These are phyloP conservation scores for Antheraea yamamai DNA, from an alignment of 2,888 invertebrate species.

Conservation along the genomic window DNA sequence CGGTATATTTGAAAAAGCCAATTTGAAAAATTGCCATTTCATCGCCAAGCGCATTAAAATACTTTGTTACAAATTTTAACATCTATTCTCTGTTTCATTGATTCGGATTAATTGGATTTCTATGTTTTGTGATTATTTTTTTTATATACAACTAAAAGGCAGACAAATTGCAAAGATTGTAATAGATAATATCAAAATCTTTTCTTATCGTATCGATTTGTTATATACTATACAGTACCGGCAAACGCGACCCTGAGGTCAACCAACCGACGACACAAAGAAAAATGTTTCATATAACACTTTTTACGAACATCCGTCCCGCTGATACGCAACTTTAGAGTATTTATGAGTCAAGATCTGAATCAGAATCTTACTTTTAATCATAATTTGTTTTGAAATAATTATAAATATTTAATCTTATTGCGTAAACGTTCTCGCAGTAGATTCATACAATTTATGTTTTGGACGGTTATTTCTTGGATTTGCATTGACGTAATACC, in stretches of 20 bases:
- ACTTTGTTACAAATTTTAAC: neutral
- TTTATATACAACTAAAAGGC: no score
- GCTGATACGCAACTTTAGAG: no score
- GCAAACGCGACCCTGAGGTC: neutral
- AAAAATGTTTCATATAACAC: neutral
- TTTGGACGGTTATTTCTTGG: neutral
- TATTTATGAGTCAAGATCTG: neutral
- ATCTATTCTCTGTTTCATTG: neutral
- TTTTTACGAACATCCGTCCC: no score
- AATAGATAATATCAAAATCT: neutral
- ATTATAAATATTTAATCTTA: constrained; percentile 6
- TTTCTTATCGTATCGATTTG: neutral
- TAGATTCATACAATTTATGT: constrained; percentile 3
- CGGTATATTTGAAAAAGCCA: neutral
- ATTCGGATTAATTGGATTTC: neutral
- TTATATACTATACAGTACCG: neutral
- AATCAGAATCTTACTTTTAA: neutral
- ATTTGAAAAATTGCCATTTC: no score
- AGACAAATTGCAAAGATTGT: no score
- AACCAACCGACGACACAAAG: neutral
- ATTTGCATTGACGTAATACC: neutral
- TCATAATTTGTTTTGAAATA: neutral
- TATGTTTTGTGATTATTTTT: neutral
- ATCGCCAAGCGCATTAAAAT: neutral
- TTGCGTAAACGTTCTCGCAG: neutral